Percentiles rank a stretch among this genome's conserved stretches.
phyloP scores from a whole-genome alignment of 2,888 invertebrate genomes.

The Lasioglossum oenotherae region DNA sequence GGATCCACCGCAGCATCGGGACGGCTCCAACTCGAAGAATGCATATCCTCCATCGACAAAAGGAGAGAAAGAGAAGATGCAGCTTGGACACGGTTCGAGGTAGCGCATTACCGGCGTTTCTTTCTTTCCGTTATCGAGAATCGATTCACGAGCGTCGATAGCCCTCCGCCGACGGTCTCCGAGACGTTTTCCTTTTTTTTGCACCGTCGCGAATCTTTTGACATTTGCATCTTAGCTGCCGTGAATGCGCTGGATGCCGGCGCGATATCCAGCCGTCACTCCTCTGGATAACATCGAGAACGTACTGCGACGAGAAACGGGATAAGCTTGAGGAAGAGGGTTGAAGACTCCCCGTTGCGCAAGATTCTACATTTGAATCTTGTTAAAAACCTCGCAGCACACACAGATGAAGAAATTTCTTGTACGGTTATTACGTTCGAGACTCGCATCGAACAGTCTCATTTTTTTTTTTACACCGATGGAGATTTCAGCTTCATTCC shows the following conservation, averaged over 20 bases:
- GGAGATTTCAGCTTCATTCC: background rate
- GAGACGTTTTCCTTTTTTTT: constrained; percentile 22
- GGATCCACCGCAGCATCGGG: constrained; percentile 3
- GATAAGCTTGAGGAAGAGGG: background rate
- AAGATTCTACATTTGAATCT: constrained; percentile 30
- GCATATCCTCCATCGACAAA: constrained; percentile 23
- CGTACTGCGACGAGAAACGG: constrained; percentile 17
- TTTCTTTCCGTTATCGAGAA: constrained; percentile 36
- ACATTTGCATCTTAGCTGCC: constrained; percentile 56
- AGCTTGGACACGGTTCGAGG: constrained; percentile 13
- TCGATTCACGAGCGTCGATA: constrained; percentile 54
- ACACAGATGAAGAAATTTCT: constrained; percentile 1
- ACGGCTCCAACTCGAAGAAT: constrained; percentile 24
- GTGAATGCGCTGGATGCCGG: constrained; percentile 32
- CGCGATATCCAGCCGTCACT: constrained; percentile 49
- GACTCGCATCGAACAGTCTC: background rate
- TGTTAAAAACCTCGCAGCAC: background rate
- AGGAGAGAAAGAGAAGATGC: background rate
- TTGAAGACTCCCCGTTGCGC: constrained; percentile 39
- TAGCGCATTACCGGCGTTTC: constrained; percentile 30
- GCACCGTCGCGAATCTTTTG: constrained; percentile 37
- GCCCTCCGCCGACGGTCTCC: constrained; percentile 6
- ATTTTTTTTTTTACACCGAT: background rate
- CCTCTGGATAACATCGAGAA: constrained; percentile 47
- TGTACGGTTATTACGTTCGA: background rate